These are phyloP conservation scores for Ommatoiulus sabulosus DNA, from an alignment of 2,888 invertebrate species.

Conservation along the genomic window DNA sequence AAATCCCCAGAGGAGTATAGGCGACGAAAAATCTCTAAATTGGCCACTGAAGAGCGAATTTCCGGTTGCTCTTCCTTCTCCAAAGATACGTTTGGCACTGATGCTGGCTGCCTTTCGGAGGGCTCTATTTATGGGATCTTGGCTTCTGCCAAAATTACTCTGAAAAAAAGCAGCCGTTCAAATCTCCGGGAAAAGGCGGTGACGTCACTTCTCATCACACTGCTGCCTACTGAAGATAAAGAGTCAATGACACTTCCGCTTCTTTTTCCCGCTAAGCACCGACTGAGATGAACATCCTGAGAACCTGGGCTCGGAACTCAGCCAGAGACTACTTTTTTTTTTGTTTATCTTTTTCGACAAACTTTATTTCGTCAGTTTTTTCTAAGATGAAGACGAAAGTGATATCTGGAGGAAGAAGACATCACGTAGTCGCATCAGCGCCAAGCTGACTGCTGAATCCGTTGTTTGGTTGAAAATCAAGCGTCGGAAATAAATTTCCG, in stretches of 20 bases:
- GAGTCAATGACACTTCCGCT: conserved; percentile 9
- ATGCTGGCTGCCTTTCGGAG: not conserved
- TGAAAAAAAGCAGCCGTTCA: not conserved
- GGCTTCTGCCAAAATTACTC: not conserved
- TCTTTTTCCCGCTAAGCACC: not conserved
- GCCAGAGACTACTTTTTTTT: not conserved
- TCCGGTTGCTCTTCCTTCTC: no score
- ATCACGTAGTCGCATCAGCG: not conserved
- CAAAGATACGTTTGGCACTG: no score
- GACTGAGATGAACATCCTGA: not conserved
- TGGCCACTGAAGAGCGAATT: no score
- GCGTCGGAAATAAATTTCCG: no score
- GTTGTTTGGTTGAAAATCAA: no score
- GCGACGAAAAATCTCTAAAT: no score
- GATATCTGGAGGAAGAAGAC: no score
- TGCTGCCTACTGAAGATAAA: not conserved
- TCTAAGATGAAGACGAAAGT: not conserved
- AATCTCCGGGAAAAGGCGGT: not conserved
- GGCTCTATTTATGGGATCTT: not conserved
- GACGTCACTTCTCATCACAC: not conserved
- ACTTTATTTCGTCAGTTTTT: not conserved
- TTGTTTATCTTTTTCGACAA: not conserved
- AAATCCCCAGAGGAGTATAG: no score
- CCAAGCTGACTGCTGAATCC: not conserved
- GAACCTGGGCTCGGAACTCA: not conserved